Evolutionary conservation across 2,888 invertebrate species (phyloP), one percentile per base, ranked within the genome.

Genomic region (Cryptus viduatorius): DNA sequence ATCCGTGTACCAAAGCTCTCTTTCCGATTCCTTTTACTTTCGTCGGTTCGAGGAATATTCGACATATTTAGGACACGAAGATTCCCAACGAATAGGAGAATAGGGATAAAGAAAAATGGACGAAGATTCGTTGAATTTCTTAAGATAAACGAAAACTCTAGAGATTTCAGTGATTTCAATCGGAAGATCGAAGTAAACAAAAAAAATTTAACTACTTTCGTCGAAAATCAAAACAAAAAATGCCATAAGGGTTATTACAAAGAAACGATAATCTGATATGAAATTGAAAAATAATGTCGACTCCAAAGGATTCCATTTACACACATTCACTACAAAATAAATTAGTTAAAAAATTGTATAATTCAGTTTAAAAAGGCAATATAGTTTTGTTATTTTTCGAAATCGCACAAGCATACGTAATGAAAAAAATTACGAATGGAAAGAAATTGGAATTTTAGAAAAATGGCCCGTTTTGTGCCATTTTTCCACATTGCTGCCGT

Each of bases 31-130:
- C n/a, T 68, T 59, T 59, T 42, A n/a, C 68, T 64, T 50, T 42
- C 37, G 19, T n/a, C 64, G 19, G 37, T 24, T 59, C 42, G 64
- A 42, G 44, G 61, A 48, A 44, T 79, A 76, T 83, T 83, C 75
- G 67, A 79, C 24, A 56, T 79, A 75, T 78, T 83, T 79, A 68
- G 73, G 69, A 72, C 29, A 46, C 42, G 61, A 68, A 76, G 65
- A 72, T 72, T 44, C 44, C 4, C 24, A 14, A 46, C 53, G 75
- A 75, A 75, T 7, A 37, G 37, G 31, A 48, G 44, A 75, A 48
- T 31, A 48, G 72, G 42, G 65, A 53, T 19, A 10, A 72, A 79
- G 79, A 64, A 53, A 31, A 65, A 79, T 53, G 65, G 65, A 48
- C 37, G 44, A 19, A 42, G 29, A 24, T 64, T 72, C 31, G 53